phyloP scores from a whole-genome alignment of 2,888 invertebrate species.

The Eutolmus rufibarbis region DNA sequence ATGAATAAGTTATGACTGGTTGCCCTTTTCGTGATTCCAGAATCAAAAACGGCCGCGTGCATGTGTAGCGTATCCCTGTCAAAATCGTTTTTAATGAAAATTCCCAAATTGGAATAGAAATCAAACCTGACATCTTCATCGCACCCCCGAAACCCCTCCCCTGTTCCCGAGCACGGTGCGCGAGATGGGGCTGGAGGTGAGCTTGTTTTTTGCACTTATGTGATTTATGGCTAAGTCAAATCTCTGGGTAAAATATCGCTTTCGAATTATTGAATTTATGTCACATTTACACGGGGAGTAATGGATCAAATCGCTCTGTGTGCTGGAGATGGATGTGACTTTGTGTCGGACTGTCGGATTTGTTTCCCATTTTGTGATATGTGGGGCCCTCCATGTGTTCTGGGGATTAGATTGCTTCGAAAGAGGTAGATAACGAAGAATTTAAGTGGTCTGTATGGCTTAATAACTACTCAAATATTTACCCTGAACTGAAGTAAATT shows the following conservation, averaged over 20 bases:
- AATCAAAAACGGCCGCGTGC: neutral
- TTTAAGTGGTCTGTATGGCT: neutral
- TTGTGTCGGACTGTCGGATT: slow-evolving; percentile 20
- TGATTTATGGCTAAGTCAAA: slow-evolving; percentile 43
- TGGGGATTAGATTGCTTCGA: neutral
- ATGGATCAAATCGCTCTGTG: slow-evolving; percentile 38
- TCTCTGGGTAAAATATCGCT: slow-evolving; percentile 43
- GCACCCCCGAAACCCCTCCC: neutral
- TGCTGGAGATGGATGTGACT: slow-evolving; percentile 21
- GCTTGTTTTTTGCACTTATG: neutral
- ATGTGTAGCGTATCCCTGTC: slow-evolving; percentile 1
- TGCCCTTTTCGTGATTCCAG: neutral
- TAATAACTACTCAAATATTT: neutral
- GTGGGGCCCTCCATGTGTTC: neutral
- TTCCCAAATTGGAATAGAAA: slow-evolving; percentile 39
- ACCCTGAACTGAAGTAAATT: neutral
- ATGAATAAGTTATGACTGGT: slow-evolving; percentile 32
- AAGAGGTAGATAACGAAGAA: neutral
- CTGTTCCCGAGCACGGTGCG: neutral
- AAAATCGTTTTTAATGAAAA: slow-evolving; percentile 35
- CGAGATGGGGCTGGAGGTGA: neutral
- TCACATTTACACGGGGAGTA: slow-evolving; percentile 41
- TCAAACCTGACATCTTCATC: slow-evolving; percentile 36
- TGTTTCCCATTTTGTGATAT: neutral
- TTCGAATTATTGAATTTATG: slow-evolving; percentile 43